phyloP scores from a whole-genome alignment of 2,888 invertebrate species.

The Metopia argyrocephala region DNA sequence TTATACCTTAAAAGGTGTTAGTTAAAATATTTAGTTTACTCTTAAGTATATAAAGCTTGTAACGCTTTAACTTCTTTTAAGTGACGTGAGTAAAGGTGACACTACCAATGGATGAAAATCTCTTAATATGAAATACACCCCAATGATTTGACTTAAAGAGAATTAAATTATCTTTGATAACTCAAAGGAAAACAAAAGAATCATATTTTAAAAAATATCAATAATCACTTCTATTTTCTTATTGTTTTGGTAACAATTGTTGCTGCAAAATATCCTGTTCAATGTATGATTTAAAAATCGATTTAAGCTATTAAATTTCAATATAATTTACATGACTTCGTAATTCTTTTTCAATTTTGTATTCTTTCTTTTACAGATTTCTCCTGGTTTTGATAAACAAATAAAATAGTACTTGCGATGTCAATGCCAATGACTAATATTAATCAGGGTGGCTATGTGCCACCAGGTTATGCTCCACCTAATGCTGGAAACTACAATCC shows the following conservation, averaged over 20 bases:
- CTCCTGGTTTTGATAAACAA: not conserved
- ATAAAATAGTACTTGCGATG: conserved; percentile 36
- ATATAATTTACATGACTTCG: no score
- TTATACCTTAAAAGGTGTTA: conserved; percentile 7
- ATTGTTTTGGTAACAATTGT: no score
- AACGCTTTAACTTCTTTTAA: not conserved
- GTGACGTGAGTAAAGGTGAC: not conserved
- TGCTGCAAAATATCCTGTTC: no score
- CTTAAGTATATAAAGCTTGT: no score
- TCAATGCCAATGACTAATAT: conserved; percentile 73
- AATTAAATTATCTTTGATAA: no score
- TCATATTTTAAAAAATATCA: no score
- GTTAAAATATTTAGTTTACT: not conserved
- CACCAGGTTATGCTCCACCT: conserved; percentile 69
- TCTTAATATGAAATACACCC: not conserved
- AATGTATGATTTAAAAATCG: no score
- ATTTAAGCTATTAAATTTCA: no score
- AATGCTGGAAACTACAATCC: conserved; percentile 68
- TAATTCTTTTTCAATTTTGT: no score
- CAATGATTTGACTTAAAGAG: not conserved
- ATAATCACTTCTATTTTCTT: no score
- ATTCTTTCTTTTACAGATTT: no score
- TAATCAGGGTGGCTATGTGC: conserved; percentile 75
- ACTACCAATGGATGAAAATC: not conserved
- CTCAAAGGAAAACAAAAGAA: no score